These are phyloP conservation scores for Drosophila mojavensis DNA, from an alignment of 1,140 invertebrate species.

Conservation along the genomic window DNA sequence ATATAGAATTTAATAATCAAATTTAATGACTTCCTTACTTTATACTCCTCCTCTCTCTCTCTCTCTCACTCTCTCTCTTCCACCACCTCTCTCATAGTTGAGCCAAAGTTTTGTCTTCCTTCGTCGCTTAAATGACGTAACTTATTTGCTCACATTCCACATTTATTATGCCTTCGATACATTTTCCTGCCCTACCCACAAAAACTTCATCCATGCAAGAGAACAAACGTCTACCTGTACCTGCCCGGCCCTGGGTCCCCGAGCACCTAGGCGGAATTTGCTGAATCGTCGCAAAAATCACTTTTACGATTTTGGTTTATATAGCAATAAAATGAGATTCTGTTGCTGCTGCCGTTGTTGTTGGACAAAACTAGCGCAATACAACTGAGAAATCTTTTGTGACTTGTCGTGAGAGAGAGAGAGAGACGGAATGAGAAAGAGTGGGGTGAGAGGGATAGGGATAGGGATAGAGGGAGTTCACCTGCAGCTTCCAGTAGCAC, in stretches of 20 bases:
- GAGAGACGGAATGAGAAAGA: no score
- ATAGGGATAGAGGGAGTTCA: not conserved
- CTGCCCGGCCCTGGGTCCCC: conserved; percentile 4
- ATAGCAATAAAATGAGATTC: conserved; percentile 54
- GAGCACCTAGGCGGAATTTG: conserved; percentile 54
- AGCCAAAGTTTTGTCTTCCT: not conserved
- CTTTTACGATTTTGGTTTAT: conserved; percentile 81
- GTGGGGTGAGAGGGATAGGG: no score
- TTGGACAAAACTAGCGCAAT: conserved; percentile 67
- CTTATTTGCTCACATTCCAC: conserved; percentile 35
- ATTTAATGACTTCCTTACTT: not conserved
- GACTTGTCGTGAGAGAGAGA: not conserved
- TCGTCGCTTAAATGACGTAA: conserved; percentile 33
- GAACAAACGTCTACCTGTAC: conserved; percentile 27
- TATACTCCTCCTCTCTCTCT: not conserved
- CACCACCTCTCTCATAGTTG: not conserved
- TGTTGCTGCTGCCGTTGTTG: conserved; percentile 18
- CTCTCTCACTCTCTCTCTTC: not conserved
- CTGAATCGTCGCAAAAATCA: conserved; percentile 81
- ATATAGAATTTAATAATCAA: no score
- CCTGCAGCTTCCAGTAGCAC: not conserved
- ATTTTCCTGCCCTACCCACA: conserved; percentile 6
- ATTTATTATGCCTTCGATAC: conserved; percentile 41
- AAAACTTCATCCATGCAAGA: conserved; percentile 21
- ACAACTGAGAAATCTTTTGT: conserved; percentile 73